Evolutionary conservation across 2,888 invertebrate species (phyloP).

Genomic region (Coelopa pilipes): DNA sequence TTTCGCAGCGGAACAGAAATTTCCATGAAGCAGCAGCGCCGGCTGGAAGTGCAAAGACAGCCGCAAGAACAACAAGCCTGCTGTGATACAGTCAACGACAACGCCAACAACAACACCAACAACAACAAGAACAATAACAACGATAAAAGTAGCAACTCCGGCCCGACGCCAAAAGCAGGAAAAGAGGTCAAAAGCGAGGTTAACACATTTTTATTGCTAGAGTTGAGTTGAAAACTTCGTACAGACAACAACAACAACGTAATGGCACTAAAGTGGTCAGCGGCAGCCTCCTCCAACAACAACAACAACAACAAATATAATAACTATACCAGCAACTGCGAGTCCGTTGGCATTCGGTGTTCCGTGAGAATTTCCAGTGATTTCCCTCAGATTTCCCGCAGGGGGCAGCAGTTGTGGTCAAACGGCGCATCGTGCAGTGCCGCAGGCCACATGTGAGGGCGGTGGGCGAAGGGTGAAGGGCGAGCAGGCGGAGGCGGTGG

Average conservation of each 20-base stretch:
- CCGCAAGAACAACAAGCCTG: neutral
- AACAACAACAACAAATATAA: neutral
- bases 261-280: slow-evolving; percentile 13
- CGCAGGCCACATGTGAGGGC: slow-evolving; percentile 11
- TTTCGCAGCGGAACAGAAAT: slow-evolving; percentile 29
- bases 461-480: neutral
- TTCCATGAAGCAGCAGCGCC: neutral
- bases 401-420: no score
- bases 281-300: neutral
- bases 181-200: slow-evolving; percentile 36
- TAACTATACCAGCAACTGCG: neutral
- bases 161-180: slow-evolving; percentile 17
- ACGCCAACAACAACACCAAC: no score
- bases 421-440: slow-evolving; percentile 15
- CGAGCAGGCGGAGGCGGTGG: neutral
- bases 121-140: slow-evolving; percentile 11
- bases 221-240: neutral
- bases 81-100: neutral
- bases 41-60: neutral
- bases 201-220: slow-evolving; percentile 31
- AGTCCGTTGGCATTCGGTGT: neutral
- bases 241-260: neutral
- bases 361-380: slow-evolving; percentile 30
- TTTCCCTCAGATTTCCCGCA: neutral
- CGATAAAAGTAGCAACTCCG: no score